A percentile compares a stretch with the other conserved stretches of the same genome.
Evolutionary conservation across 2,888 invertebrate genomes (phyloP).

Genomic region (Cantharis lateralis): DNA sequence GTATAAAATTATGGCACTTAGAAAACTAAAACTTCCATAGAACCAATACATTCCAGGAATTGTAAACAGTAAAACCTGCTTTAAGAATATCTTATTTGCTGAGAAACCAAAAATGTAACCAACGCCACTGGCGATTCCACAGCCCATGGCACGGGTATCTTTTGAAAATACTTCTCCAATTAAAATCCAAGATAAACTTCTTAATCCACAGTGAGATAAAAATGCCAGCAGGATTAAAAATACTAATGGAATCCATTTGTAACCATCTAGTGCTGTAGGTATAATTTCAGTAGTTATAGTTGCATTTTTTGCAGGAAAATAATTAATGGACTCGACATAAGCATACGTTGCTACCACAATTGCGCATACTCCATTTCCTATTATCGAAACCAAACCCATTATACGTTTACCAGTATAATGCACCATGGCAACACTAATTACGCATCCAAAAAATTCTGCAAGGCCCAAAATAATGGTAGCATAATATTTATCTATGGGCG

Average conservation of each 20-base stretch:
- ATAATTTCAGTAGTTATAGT: neutral
- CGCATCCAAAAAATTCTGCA: slow-evolving; percentile 70
- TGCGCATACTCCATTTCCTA: slow-evolving; percentile 70
- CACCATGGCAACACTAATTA: slow-evolving; percentile 68
- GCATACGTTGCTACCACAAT: slow-evolving; percentile 64
- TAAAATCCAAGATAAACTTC: slow-evolving; percentile 78
- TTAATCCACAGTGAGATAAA: slow-evolving; percentile 70
- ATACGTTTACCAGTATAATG: slow-evolving; percentile 76
- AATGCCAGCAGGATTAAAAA: slow-evolving; percentile 70
- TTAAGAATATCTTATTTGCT: slow-evolving; percentile 74
- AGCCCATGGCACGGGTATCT: slow-evolving; percentile 70
- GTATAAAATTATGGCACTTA: slow-evolving; percentile 67
- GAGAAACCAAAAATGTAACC: slow-evolving; percentile 78
- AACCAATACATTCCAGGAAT: slow-evolving; percentile 75
- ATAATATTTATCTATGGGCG: slow-evolving; percentile 76
- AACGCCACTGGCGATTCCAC: slow-evolving; percentile 73
- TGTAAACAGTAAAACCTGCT: slow-evolving; percentile 65
- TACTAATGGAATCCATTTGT: slow-evolving; percentile 69
- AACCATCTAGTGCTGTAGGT: neutral
- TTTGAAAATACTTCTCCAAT: slow-evolving; percentile 77
- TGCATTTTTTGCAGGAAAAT: neutral
- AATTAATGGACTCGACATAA: slow-evolving; percentile 41
- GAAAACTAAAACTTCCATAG: slow-evolving; percentile 66
- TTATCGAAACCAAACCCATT: slow-evolving; percentile 68
- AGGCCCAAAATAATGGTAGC: slow-evolving; percentile 75